Evolutionary conservation across 2,888 invertebrate species (phyloP).

Genomic region (Epinotia ramella): DNA sequence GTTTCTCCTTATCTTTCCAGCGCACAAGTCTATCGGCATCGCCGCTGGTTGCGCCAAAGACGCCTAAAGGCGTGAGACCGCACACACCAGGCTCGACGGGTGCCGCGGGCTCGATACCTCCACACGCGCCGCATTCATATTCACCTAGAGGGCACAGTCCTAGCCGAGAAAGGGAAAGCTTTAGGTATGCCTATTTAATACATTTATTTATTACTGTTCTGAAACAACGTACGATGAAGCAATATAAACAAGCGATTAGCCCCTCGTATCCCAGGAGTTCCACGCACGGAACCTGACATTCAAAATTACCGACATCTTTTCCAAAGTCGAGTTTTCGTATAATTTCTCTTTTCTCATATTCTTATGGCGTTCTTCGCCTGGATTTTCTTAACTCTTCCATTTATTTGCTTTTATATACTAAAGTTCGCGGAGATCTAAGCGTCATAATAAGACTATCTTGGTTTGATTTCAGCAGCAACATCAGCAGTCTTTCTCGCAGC

Average conservation of each 20-base stretch:
- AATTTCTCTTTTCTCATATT: neutral
- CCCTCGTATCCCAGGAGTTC: too few relatives aligned
- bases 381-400: neutral
- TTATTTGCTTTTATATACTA: neutral
- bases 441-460: neutral
- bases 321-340: too few relatives aligned
- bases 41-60: constrained; percentile 81
- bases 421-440: neutral
- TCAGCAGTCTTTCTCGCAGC: constrained; percentile 92
- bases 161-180: constrained; percentile 92
- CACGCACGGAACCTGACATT: too few relatives aligned
- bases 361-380: neutral
- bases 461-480: constrained; percentile 88
- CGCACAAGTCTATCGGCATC: constrained; percentile 79
- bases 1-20: constrained; percentile 59
- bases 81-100: constrained; percentile 79
- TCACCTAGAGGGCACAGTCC: constrained; percentile 93
- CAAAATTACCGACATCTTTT: too few relatives aligned
- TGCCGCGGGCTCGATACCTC: constrained; percentile 71
- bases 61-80: constrained; percentile 78
- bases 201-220: neutral
- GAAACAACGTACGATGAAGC: too few relatives aligned
- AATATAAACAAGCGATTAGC: too few relatives aligned
- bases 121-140: constrained; percentile 84
- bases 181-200: constrained; percentile 86